These are phyloP conservation scores for Aix galericulata DNA, from an alignment of 2,113 vertebrate genomes.

Conservation along the genomic window DNA sequence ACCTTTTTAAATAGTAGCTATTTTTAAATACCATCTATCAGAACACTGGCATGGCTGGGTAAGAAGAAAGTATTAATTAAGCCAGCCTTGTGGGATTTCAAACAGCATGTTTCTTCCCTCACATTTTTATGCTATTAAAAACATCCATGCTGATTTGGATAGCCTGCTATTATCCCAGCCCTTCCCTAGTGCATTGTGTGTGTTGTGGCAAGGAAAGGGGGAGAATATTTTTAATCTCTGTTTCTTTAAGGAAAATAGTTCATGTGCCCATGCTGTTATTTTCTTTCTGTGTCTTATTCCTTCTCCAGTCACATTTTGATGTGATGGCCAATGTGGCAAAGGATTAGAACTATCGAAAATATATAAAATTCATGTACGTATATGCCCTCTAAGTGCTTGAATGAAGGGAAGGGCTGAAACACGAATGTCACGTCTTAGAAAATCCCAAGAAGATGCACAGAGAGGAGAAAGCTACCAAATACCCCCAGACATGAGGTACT, in stretches of 20 bases:
- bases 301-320: neutral
- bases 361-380: fast-evolving
- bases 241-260: neutral
- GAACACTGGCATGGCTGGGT: neutral
- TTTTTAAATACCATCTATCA: neutral
- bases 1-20: neutral
- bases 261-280: neutral
- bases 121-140: neutral
- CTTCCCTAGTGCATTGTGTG: neutral
- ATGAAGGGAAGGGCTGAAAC: neutral
- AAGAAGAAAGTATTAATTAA: neutral
- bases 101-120: neutral
- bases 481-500: neutral
- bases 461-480: neutral
- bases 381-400: neutral
- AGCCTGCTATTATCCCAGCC: neutral
- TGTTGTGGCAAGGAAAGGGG: neutral
- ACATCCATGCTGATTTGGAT: neutral
- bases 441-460: neutral
- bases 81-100: neutral
- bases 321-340: neutral
- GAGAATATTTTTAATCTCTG: neutral
- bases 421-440: neutral
- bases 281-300: neutral
- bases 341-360: neutral